Base-by-base conservation (phyloP, 2,113 vertebrate species). In the Tiliqua scincoides region DNA sequence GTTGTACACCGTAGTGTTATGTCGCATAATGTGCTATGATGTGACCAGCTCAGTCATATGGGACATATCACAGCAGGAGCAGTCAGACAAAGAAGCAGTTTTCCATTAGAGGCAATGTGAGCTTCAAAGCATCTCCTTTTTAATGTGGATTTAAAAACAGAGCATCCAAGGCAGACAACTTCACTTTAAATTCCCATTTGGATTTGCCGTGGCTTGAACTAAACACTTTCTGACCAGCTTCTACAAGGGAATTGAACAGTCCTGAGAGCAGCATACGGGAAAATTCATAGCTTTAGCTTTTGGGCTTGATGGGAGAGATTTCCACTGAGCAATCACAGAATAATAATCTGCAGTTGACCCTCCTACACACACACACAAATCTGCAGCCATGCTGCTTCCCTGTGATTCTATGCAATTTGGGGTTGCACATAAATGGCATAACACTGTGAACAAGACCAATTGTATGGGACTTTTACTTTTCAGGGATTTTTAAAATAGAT, bases 11-110 rank as follows among this genome's bases (percentile, higher is more conserved):
- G 21, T 1, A 80, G 71, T 54, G n/a, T 30, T 67, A 61, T 62
- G 27, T 65, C 84, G 40, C 11, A 15, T 2, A 57, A 18, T 2
- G 2, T 0, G 0, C 18, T 72, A 25, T 11, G 40, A 7, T 67
- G 23, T 11, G 43, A 35, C 12, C 72, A 87, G 10, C 1, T 71
- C 3, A 63, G 0, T 73, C 40, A 40, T 40, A 54, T 2, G 43
- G 23, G 20, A 73, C 37, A 1, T 32, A n/a, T 21, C 62, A 32
- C 61, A 88, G 21, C 20, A 48, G 0, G 4, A 76, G n/a, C 35
- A 81, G 2, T 40, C 43, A 32, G 61, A 71, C 59, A 57, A 82
- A 82, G 21, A 57, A 82, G 43, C 67, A n/a, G 17, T 87, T 54
- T 23, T 8, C 2, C 73, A 3, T 30, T 23, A 30, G 40, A 54